Evolutionary conservation across 2,888 invertebrate genomes (phyloP).

Genomic region (Argyresthia goedartella): DNA sequence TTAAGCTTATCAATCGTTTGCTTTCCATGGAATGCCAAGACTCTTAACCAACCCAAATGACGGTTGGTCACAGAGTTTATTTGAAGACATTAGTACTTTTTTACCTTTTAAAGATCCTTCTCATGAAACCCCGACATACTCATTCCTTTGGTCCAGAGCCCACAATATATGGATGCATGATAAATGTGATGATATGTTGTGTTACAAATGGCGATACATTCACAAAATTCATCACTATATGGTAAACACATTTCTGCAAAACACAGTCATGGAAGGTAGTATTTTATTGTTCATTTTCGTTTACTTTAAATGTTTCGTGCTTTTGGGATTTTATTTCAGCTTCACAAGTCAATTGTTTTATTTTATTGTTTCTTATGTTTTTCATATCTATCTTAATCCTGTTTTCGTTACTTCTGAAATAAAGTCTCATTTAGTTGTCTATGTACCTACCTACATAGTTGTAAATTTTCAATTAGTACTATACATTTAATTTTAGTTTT

Average conservation of each 20-base stretch:
- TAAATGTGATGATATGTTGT: slow-evolving; percentile 33
- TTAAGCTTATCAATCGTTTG: slow-evolving; percentile 48
- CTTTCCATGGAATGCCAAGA: slow-evolving; percentile 26
- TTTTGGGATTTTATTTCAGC: slow-evolving; percentile 32
- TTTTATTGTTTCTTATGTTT: slow-evolving; percentile 12
- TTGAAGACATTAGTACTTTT: no score
- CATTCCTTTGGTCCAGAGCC: slow-evolving; percentile 58
- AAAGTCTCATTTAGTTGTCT: slow-evolving; percentile 28
- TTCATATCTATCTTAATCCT: slow-evolving; percentile 4
- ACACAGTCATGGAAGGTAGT: slow-evolving; percentile 62
- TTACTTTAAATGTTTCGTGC: slow-evolving; percentile 26
- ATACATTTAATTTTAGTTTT: slow-evolving; percentile 1
- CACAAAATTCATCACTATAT: slow-evolving; percentile 46
- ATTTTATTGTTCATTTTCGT: slow-evolving; percentile 54
- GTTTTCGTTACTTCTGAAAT: slow-evolving; percentile 12
- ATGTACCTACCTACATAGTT: slow-evolving; percentile 24
- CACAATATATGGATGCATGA: slow-evolving; percentile 57
- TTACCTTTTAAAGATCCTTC: no score
- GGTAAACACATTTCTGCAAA: slow-evolving; percentile 58
- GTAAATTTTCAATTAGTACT: slow-evolving; percentile 11
- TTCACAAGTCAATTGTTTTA: slow-evolving; percentile 12
- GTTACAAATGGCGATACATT: slow-evolving; percentile 33
- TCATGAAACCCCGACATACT: slow-evolving; percentile 34
- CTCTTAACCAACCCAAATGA: slow-evolving; percentile 19
- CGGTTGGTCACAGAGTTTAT: no score